Evolutionary conservation across 1,140 invertebrate species (phyloP), one percentile per base, ranked within the genome.

Genomic region (Conopomorpha cramerella): DNA sequence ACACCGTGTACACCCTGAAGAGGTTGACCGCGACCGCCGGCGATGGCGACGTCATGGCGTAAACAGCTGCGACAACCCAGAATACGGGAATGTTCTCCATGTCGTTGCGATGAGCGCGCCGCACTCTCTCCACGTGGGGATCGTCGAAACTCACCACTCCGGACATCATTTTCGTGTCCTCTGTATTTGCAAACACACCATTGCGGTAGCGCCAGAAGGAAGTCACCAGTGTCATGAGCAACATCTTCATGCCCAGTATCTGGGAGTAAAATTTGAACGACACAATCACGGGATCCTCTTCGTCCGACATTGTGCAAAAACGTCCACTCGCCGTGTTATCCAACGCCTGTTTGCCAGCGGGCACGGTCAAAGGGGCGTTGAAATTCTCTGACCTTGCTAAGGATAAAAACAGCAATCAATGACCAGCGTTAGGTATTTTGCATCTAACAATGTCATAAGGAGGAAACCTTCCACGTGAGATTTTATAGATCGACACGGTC

Each of bases 41-140:
- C 16, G 64, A 48, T 1, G 86, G 87, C 14, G 74, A 66, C 0
- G 83, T 86, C 0, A 79, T 49, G 10, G 84, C 56, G 50, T 86
- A 89, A 2, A 86, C 45, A 4, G 82, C 74, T 2, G 76, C 81
- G 17, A 83, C 53, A 6, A 86, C 47, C 41, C 85, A 73, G 55
- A 87, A 89, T 1, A 82, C 61, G 0, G 82, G 65, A 31, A 88
- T 86, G 53, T 88, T 88, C 64, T 88, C 86, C 38, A 89, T 45
- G 55, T 89, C 86, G 49, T 89, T 88, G 35, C 82, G 55, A 56
- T 88, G 86, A 18, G 84, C 85, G 44, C 86, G 49, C 32, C 62
- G 48, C 16, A 77, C 55, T 42, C 79, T 55, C 54, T 81, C 79
- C 10, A 81, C 59, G 38, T 73, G 73, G 1, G 51, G 54, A 41